Evolutionary conservation across 2,888 invertebrate species (phyloP).

Genomic region (Chymomyza procnemis): DNA sequence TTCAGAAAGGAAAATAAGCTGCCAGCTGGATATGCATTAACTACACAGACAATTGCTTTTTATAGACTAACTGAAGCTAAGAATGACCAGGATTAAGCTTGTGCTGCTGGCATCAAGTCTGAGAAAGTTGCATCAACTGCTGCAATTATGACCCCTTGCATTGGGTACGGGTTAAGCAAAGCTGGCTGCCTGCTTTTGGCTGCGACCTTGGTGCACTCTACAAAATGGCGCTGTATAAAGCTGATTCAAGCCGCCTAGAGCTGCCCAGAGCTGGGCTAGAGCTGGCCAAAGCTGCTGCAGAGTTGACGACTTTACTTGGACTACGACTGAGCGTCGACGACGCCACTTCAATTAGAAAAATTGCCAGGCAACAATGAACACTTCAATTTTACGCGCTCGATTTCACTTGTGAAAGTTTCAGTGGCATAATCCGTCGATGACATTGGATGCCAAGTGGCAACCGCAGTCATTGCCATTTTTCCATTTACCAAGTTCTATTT

Average conservation of each 20-base stretch:
- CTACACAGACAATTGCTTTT: too few species aligned
- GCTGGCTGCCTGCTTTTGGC: constrained; percentile 19
- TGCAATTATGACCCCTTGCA: too few species aligned
- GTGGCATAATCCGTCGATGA: constrained; percentile 47
- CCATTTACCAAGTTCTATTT: background rate
- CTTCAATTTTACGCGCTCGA: constrained; percentile 62
- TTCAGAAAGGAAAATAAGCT: too few species aligned
- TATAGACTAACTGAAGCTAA: too few species aligned
- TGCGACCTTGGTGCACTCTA: constrained; percentile 39
- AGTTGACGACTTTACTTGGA: background rate
- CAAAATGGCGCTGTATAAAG: too few species aligned
- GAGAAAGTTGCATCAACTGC: too few species aligned
- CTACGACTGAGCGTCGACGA: background rate
- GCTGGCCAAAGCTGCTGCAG: too few species aligned
- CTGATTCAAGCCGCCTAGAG: too few species aligned
- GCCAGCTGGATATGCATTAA: too few species aligned
- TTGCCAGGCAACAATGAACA: constrained; percentile 52
- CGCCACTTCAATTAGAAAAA: constrained; percentile 51
- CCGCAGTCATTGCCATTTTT: constrained; percentile 1
- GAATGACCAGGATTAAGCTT: too few species aligned
- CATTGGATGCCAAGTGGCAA: constrained; percentile 15
- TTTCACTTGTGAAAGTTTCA: constrained; percentile 56
- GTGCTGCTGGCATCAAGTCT: too few species aligned
- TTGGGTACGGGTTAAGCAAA: constrained; percentile 21
- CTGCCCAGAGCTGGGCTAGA: too few species aligned